phyloP scores from a whole-genome alignment of 2,888 invertebrate species.

The Ichneumoninae sp. region DNA sequence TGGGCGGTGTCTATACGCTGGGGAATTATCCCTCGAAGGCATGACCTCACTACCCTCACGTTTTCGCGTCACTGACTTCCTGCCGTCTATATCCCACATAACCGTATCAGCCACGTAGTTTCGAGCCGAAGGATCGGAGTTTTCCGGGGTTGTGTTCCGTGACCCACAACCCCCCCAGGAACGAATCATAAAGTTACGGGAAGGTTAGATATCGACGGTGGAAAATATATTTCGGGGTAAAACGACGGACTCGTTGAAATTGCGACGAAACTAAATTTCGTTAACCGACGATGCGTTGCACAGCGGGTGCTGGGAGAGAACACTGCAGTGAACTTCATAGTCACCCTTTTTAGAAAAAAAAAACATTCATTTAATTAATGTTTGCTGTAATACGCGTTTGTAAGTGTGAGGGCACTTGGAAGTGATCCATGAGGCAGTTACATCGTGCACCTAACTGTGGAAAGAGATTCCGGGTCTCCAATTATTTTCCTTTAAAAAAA shows the following conservation, averaged over 20 bases:
- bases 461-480: not conserved
- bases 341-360: not conserved
- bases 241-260: not conserved
- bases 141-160: slow-evolving; percentile 4
- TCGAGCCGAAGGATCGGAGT: slow-evolving; percentile 12
- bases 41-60: slow-evolving; percentile 49
- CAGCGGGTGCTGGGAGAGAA: too few species aligned
- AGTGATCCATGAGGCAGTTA: not conserved
- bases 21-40: slow-evolving; percentile 60
- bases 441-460: not conserved
- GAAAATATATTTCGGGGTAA: not conserved
- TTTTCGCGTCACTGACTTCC: slow-evolving; percentile 53
- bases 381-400: not conserved
- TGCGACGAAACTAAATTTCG: not conserved
- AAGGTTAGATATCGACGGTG: not conserved
- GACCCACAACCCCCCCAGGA: slow-evolving; percentile 1
- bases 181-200: slow-evolving; percentile 16
- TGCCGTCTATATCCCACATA: not conserved
- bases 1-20: slow-evolving; percentile 46
- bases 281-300: not conserved
- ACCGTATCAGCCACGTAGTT: slow-evolving; percentile 19
- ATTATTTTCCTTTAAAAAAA: slow-evolving; percentile 34
- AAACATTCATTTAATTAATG: not conserved
- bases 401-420: too few species aligned
- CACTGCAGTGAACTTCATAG: not conserved